Evolutionary conservation across 2,797 vertebrate species (phyloP).

Genomic region (Alosa sapidissima): DNA sequence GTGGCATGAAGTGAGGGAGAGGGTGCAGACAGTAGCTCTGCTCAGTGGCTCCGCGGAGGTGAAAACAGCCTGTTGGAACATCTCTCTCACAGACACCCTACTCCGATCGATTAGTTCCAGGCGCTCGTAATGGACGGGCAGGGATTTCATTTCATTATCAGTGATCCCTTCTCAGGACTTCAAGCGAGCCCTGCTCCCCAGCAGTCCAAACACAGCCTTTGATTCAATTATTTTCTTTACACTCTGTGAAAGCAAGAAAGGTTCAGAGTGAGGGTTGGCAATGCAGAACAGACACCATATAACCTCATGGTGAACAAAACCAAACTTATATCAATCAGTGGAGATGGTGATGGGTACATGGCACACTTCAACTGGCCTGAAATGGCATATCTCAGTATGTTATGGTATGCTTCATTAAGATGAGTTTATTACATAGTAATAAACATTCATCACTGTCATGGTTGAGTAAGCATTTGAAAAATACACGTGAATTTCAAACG

Average conservation of each 20-base stretch:
- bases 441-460: background rate
- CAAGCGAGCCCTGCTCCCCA: conserved; percentile 54
- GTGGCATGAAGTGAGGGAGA: conserved; percentile 7
- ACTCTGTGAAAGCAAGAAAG: conserved; percentile 9
- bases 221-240: conserved; percentile 18
- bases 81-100: conserved; percentile 74
- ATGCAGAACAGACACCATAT: background rate
- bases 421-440: conserved; percentile 22
- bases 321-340: background rate
- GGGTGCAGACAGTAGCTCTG: conserved; percentile 69
- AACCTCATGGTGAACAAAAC: background rate
- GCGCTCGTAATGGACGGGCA: conserved; percentile 69
- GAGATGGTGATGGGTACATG: background rate
- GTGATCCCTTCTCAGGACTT: conserved; percentile 67
- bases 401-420: background rate
- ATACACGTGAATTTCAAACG: background rate
- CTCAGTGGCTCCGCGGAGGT: conserved; percentile 69
- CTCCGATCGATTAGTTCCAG: conserved; percentile 80
- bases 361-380: background rate
- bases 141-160: conserved; percentile 75
- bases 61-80: conserved; percentile 65
- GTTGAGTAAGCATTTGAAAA: background rate
- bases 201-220: conserved; percentile 16
- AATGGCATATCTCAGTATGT: conserved; percentile 11
- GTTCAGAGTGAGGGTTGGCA: conserved; percentile 8